Conservation (phyloP, 2,113 vertebrate genomes). For the Kryptolebias marmoratus region DNA sequence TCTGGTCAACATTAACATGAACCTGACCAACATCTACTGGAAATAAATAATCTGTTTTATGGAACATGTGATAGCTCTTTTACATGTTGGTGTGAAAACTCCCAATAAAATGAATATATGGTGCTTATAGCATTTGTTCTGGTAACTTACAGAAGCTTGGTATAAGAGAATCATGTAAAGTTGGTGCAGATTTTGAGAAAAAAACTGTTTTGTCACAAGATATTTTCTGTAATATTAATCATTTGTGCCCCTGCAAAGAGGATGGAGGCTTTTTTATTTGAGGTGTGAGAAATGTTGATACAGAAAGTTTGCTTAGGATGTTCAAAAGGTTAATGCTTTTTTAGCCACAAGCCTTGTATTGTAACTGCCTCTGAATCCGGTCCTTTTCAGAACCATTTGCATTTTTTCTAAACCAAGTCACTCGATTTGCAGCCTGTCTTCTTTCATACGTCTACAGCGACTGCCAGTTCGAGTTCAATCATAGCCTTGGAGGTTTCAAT, state of each 20-base stretch:
- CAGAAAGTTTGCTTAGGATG: background rate
- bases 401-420: slow-evolving; percentile 7
- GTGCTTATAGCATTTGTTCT: background rate
- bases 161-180: slow-evolving; percentile 1
- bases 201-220: background rate
- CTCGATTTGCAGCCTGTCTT: slow-evolving; percentile 6
- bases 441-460: slow-evolving; percentile 15
- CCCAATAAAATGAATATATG: background rate
- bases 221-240: slow-evolving; percentile 12
- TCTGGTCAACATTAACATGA: background rate
- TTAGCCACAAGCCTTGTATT: slow-evolving; percentile 5
- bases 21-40: background rate
- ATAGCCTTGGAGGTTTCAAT: slow-evolving; percentile 7
- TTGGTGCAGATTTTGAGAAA: background rate
- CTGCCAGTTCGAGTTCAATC: slow-evolving; percentile 11
- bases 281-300: background rate
- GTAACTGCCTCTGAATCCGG: background rate
- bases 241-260: background rate
- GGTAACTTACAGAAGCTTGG: background rate
- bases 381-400: slow-evolving; percentile 20
- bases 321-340: slow-evolving; percentile 9
- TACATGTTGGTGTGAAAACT: background rate
- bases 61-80: background rate
- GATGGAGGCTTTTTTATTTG: slow-evolving; percentile 5
- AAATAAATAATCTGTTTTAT: slow-evolving; percentile 2